A percentile compares a stretch with the other conserved stretches of the same genome.
Evolutionary conservation across 2,888 invertebrate genomes (phyloP).

Genomic region (Plagiodera versicolora): DNA sequence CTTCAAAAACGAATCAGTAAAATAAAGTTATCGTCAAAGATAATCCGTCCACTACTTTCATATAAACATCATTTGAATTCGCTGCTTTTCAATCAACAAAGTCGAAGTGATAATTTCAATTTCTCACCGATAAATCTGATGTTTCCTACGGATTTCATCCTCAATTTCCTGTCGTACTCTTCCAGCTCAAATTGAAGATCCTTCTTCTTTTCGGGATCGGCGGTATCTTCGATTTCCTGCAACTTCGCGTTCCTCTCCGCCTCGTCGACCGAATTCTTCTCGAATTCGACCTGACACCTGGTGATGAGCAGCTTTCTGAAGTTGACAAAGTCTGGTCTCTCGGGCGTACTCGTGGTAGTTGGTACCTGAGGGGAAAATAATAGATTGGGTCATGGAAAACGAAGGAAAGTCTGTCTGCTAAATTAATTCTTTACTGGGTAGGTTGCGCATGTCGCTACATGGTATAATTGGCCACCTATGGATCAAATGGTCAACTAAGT

Average conservation of each 20-base stretch:
- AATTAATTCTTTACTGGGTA: too few relatives aligned
- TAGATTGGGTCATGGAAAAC: too few relatives aligned
- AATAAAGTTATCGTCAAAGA: constrained; percentile 34
- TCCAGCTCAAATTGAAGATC: constrained; percentile 69
- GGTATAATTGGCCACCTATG: constrained; percentile 8
- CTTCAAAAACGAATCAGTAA: constrained; percentile 24
- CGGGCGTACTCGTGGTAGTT: constrained; percentile 27
- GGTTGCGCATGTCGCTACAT: constrained; percentile 6
- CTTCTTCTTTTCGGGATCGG: constrained; percentile 69
- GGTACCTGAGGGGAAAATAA: too few relatives aligned
- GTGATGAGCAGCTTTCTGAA: constrained; percentile 79
- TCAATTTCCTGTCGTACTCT: constrained; percentile 75
- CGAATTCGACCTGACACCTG: constrained; percentile 89
- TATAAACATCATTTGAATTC: constrained; percentile 36
- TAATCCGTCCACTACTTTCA: constrained; percentile 45
- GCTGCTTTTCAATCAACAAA: background rate
- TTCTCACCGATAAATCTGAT: constrained; percentile 67
- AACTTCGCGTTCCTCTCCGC: constrained; percentile 57
- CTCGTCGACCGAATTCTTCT: constrained; percentile 77
- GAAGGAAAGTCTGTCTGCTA: too few relatives aligned
- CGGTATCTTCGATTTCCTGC: constrained; percentile 61
- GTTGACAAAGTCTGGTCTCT: constrained; percentile 55
- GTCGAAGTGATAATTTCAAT: too few relatives aligned
- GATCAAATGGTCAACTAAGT: constrained; percentile 7
- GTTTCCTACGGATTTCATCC: constrained; percentile 86